Base-by-base conservation (phyloP, 2,888 invertebrate species). In the Eristalinus sepulchralis region DNA sequence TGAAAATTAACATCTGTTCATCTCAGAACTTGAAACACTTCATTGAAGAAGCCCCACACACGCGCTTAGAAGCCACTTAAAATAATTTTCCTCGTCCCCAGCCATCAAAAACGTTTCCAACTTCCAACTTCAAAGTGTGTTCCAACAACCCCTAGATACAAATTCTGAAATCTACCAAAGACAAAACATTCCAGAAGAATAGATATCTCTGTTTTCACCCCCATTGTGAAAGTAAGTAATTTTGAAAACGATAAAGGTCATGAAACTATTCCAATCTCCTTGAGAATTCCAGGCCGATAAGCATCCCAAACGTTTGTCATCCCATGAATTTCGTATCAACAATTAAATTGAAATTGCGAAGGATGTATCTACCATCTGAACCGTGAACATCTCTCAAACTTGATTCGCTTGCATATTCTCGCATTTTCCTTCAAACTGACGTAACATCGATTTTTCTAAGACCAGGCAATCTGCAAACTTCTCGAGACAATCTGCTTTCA, bases 381-480 rank as follows among this genome's bases (percentile, higher is more conserved):
- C 64, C 17, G 20, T 13, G 17, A 36, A 53, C 59, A 62, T 55
- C 68, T 36, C 47, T 62, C 47, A 11, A 67, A 78, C 47, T 53
- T 53, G 34, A 33, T 22, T 68, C 62, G 68, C 24, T 11, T 62
- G 70, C 36, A 70, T 55, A 24, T 55, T 76, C 55, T 55, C 59
- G 47, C 64, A 10, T 22, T 64, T 71, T 55, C 64, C 27, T 39
- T 67, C 62, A 24, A 36, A 24, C 34, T 24, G 59, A 17, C 24
- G 13, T 36, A 63, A 22, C 20, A 76, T 76, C 60, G 76, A 76
- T 70, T 68, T 77, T 62, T 68, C 11, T 3, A n/a, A 6, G 2
- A 36, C 24, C 17, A 2, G n/a, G 36, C 31, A 5, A 31, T 33
- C 63, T 22, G 47, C 33, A 59, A 60, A 47, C 13, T 63, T 31